Conservation (phyloP, 2,888 invertebrate genomes). For the Caenorhabditis drosophilae region DNA sequence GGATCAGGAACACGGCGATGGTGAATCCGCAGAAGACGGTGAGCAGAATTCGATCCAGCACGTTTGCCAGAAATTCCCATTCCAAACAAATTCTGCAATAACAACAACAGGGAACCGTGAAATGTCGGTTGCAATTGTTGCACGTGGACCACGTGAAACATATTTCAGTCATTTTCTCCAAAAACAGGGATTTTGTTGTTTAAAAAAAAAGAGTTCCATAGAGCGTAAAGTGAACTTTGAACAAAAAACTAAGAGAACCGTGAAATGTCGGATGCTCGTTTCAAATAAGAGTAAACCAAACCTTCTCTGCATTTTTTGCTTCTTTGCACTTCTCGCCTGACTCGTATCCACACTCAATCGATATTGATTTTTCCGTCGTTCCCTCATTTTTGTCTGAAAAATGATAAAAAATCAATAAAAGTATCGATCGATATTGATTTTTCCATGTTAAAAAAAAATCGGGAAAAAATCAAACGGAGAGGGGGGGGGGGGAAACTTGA, state of each 20-base stretch:
- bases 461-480: too few species aligned
- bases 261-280: too few species aligned
- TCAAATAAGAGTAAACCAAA: slow-evolving; percentile 10
- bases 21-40: slow-evolving; percentile 61
- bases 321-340: slow-evolving; percentile 58
- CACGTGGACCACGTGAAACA: too few species aligned
- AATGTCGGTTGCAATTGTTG: too few species aligned
- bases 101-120: slow-evolving; percentile 1
- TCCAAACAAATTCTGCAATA: slow-evolving; percentile 60
- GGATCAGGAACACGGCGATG: slow-evolving; percentile 55
- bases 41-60: slow-evolving; percentile 62
- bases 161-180: too few species aligned
- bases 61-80: slow-evolving; percentile 67
- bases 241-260: too few species aligned
- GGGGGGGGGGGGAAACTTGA: too few species aligned
- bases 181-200: too few species aligned
- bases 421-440: not conserved
- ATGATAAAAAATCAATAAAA: too few species aligned
- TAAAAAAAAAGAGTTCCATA: too few species aligned
- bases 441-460: slow-evolving; percentile 1
- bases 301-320: slow-evolving; percentile 65
- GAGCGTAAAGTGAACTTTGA: too few species aligned
- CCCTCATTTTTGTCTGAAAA: slow-evolving; percentile 37
- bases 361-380: slow-evolving; percentile 28
- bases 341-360: slow-evolving; percentile 38